These are phyloP conservation scores for Thunnus maccoyii DNA, from an alignment of 2,113 vertebrate species.

Conservation along the genomic window DNA sequence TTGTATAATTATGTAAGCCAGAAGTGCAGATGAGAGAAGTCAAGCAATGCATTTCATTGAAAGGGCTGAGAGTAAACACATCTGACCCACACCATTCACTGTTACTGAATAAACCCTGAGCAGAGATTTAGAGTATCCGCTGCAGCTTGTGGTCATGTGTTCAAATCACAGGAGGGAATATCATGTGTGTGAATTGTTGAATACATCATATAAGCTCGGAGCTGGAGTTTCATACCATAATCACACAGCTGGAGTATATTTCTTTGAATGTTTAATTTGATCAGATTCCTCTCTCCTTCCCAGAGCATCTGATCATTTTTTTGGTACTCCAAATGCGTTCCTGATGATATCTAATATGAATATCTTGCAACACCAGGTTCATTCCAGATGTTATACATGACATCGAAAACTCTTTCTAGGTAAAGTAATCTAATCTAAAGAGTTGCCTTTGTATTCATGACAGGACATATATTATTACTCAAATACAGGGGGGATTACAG, in stretches of 20 bases:
- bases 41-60: constrained; percentile 46
- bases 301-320: neutral
- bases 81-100: constrained; percentile 36
- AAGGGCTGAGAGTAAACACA: constrained; percentile 41
- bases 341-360: neutral
- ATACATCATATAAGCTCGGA: neutral
- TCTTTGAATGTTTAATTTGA: neutral
- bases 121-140: neutral
- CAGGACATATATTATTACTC: constrained; percentile 2
- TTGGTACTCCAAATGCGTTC: too few relatives aligned
- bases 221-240: too few relatives aligned
- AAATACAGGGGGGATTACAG: neutral
- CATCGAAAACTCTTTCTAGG: neutral
- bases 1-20: constrained; percentile 47
- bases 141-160: neutral
- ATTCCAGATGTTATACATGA: neutral
- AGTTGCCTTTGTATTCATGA: neutral
- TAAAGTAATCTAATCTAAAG: neutral
- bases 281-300: neutral
- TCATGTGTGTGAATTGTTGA: neutral
- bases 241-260: neutral
- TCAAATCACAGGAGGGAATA: neutral
- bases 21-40: constrained; percentile 42
- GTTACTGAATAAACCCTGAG: constrained; percentile 33
- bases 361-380: neutral